Evolutionary conservation across 2,888 invertebrate genomes (phyloP).

Genomic region (Lydus trimaculatus): DNA sequence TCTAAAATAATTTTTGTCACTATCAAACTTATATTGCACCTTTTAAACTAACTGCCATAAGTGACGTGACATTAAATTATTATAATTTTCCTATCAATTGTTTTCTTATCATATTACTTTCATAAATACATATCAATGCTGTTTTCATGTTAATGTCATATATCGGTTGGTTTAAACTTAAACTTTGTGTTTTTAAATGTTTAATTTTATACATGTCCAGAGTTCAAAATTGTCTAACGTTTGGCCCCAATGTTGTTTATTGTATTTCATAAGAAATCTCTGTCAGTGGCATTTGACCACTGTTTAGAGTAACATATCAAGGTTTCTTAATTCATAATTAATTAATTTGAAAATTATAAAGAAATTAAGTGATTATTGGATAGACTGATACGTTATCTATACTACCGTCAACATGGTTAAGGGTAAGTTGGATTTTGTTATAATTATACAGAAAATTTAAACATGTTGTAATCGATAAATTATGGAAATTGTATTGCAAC

Average conservation of each 20-base stretch:
- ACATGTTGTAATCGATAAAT: not conserved
- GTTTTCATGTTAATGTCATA: not conserved
- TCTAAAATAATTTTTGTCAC: too few species aligned
- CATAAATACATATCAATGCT: not conserved
- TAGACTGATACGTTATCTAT: not conserved
- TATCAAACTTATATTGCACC: too few species aligned
- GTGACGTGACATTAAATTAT: too few species aligned
- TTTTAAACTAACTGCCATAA: too few species aligned
- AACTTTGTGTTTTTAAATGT: conserved; percentile 13
- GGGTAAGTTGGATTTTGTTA: not conserved
- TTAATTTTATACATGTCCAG: conserved; percentile 30
- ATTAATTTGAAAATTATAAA: not conserved
- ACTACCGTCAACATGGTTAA: not conserved
- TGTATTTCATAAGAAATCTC: conserved; percentile 26
- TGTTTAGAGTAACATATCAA: not conserved
- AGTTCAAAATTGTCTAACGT: conserved; percentile 27
- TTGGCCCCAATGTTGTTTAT: conserved; percentile 1
- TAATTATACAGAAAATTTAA: too few species aligned
- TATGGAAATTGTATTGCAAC: not conserved
- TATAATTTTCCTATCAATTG: too few species aligned
- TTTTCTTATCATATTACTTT: too few species aligned
- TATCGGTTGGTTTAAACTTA: not conserved
- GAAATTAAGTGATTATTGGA: not conserved
- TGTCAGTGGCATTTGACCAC: conserved; percentile 20
- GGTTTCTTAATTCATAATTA: not conserved